Evolutionary conservation across 2,888 invertebrate genomes (phyloP).

Genomic region (Ichneumoninae sp.): DNA sequence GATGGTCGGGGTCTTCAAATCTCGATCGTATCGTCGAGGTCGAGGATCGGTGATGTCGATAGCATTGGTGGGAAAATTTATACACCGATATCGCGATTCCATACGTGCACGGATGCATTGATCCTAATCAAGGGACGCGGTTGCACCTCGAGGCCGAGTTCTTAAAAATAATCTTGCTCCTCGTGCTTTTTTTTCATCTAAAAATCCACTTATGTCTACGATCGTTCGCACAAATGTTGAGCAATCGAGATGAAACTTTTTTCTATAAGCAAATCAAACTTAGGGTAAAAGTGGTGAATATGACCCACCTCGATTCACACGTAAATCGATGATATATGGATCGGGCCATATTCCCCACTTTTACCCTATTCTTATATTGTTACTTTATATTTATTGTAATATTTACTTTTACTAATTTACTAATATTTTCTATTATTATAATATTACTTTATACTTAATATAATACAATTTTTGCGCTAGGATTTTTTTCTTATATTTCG

Average conservation of each 20-base stretch:
- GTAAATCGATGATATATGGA: too few relatives aligned
- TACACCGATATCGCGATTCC: not conserved
- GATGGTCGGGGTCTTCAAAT: constrained; percentile 15
- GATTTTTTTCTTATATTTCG: not conserved
- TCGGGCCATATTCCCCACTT: too few relatives aligned
- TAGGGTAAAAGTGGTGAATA: too few relatives aligned
- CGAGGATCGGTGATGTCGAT: not conserved
- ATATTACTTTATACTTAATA: too few relatives aligned
- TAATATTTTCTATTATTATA: too few relatives aligned
- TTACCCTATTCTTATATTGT: not conserved
- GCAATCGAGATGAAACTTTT: not conserved
- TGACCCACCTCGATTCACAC: too few relatives aligned
- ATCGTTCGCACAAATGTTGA: not conserved
- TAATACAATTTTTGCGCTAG: not conserved
- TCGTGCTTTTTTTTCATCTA: not conserved
- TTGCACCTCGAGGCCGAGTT: not conserved
- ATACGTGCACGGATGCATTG: not conserved
- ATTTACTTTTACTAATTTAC: too few relatives aligned
- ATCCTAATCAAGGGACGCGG: not conserved
- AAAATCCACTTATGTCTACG: not conserved
- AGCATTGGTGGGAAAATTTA: not conserved
- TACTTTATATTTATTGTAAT: too few relatives aligned
- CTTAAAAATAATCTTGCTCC: not conserved
- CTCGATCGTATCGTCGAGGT: constrained; percentile 4
- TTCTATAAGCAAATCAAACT: not conserved